A percentile compares a stretch with the other conserved stretches of the same genome.
These are phyloP conservation scores for Drosophila rufa DNA, from an alignment of 1,140 invertebrate species.

Conservation along the genomic window DNA sequence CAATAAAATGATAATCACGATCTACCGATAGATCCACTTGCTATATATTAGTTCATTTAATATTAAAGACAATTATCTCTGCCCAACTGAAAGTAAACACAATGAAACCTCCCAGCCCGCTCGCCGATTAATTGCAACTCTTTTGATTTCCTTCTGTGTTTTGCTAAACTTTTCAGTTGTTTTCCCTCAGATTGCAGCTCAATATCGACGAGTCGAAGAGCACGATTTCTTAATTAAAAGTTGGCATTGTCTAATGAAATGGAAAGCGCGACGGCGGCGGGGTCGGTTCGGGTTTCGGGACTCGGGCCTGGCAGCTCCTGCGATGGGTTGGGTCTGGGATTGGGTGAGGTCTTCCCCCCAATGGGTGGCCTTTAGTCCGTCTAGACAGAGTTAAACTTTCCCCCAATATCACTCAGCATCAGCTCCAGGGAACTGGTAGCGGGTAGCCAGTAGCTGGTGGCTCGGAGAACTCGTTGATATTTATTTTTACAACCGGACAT, in stretches of 20 bases:
- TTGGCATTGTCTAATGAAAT: constrained; percentile 72
- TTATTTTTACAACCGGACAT: constrained; percentile 80
- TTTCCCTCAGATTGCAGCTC: constrained; percentile 36
- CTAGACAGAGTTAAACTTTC: constrained; percentile 56
- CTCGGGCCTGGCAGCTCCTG: not conserved
- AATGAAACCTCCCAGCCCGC: constrained; percentile 12
- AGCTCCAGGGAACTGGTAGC: not conserved
- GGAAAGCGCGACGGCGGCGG: constrained; percentile 59
- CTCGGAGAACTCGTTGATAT: constrained; percentile 66
- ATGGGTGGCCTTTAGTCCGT: constrained; percentile 51
- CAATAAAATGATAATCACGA: not conserved
- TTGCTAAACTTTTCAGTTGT: constrained; percentile 32
- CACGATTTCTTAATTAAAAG: constrained; percentile 81
- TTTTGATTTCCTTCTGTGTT: constrained; percentile 32
- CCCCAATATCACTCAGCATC: constrained; percentile 19
- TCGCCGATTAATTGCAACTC: constrained; percentile 44
- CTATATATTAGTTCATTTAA: not conserved
- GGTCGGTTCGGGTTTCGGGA: not conserved
- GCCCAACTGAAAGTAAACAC: constrained; percentile 35
- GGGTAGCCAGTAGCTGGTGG: constrained; percentile 4
- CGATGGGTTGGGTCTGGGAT: not conserved
- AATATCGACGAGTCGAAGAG: constrained; percentile 50
- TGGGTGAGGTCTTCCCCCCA: not conserved
- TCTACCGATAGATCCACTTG: not conserved
- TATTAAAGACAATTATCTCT: constrained; percentile 26